phyloP scores from a whole-genome alignment of 2,113 vertebrate species.

The Ardeotis arabs region DNA sequence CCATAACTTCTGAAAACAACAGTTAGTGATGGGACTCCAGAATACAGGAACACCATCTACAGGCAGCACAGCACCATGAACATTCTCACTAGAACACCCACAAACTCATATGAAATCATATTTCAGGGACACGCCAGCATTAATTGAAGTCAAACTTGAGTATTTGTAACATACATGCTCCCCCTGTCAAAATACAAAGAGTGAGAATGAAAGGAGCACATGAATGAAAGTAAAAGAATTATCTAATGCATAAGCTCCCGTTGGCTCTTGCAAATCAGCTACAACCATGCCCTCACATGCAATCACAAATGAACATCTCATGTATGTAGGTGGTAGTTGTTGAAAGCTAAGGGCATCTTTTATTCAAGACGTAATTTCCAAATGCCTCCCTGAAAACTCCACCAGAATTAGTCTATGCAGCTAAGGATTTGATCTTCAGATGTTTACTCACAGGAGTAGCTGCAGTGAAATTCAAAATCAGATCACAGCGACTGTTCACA shows the following conservation, averaged over 20 bases:
- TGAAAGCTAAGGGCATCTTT: constrained; percentile 41
- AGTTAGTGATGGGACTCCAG: background rate
- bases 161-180: background rate
- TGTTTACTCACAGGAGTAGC: constrained; percentile 13
- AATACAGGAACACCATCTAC: background rate
- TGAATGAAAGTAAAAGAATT: constrained; percentile 34
- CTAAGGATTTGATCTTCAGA: background rate
- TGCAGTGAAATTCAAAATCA: constrained; percentile 8
- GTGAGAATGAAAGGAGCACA: background rate
- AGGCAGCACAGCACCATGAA: background rate
- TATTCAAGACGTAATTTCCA: background rate
- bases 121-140: background rate
- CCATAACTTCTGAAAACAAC: background rate
- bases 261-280: constrained; percentile 25
- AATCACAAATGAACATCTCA: background rate
- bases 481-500: background rate
- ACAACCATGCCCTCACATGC: constrained; percentile 11
- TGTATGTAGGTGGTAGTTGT: constrained; percentile 24
- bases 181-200: constrained; percentile 12
- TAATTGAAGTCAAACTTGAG: constrained; percentile 11
- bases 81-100: background rate
- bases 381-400: background rate
- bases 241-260: background rate
- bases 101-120: background rate
- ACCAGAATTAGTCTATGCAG: background rate